Evolutionary conservation across 35 echinoderm and acorn worm genomes (phyloP), one percentile per base, ranked within the genome.

Genomic region (Nesometra sesokonis): DNA sequence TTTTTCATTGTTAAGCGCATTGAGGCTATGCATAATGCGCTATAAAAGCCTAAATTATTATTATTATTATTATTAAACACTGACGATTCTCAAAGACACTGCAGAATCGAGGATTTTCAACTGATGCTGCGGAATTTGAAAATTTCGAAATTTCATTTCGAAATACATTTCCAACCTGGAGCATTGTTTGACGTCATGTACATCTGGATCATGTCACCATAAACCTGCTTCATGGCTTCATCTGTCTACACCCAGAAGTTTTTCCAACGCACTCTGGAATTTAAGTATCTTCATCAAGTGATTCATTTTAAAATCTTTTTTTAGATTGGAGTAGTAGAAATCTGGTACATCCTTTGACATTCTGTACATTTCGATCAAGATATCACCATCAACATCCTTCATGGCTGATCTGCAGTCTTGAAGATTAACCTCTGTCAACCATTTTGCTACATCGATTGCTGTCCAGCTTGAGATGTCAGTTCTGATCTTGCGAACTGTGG

Each of bases 321-420:
- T 19, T 27, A 67, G 23, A 2, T 19, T 67, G 0, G 52, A 67
- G 80, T 97, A 89, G 43, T 93, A 97, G 86, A 89, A 97, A 33
- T 93, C 91, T 32, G 94, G 94, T 29, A 88, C 89, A 30, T 87
- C 81, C 47, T 88, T 81, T 40, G 82, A 93, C 57, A 93, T 91
- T 36, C 46, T 88, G 30, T 90, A 82, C 94, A 97, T 93, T 86
- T 97, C 88, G 11, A 86, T 81, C 32, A 97, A 57, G 29, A 91
- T 86, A 77, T 93, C 86, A 30, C 94, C 94, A 82, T 93, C 87
- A 17, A 90, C 46, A 27, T 84, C 82, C 36, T 76, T 37, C 47
- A 90, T 38, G 11, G 82, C 90, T 32, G 88, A 0, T 31, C 35
- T 33, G 15, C 85, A 38, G 7, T 80, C 82, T 34, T 82, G 36